A percentile compares a stretch with the other conserved stretches of the same genome.
These are phyloP conservation scores for Rhamnusium bicolor DNA, from an alignment of 2,888 invertebrate species.

Conservation along the genomic window DNA sequence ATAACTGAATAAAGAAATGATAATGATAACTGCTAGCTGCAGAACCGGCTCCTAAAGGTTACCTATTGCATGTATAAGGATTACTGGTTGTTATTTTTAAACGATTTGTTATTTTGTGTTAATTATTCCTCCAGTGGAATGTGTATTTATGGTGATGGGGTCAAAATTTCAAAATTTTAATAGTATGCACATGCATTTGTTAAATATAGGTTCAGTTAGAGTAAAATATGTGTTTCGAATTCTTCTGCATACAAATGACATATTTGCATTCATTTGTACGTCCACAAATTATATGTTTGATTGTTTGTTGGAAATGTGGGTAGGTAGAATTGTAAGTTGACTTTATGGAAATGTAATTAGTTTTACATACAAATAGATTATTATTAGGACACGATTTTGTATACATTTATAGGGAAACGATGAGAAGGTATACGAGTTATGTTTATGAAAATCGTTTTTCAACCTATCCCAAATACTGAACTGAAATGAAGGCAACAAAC, in stretches of 20 bases:
- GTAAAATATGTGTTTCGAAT: constrained; percentile 51
- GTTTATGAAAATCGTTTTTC: constrained; percentile 10
- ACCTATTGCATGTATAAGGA: background rate
- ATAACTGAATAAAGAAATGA: background rate
- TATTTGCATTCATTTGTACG: constrained; percentile 56
- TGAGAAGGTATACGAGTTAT: constrained; percentile 30
- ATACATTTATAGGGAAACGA: constrained; percentile 24
- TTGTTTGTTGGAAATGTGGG: constrained; percentile 55
- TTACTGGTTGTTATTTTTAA: constrained; percentile 1
- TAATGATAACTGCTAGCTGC: background rate
- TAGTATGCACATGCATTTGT: constrained; percentile 29
- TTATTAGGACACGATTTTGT: constrained; percentile 39
- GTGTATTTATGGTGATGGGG: constrained; percentile 1
- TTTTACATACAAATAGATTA: constrained; percentile 37
- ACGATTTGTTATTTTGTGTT: background rate
- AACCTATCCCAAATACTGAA: constrained; percentile 29
- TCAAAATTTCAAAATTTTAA: constrained; percentile 16
- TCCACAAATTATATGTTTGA: constrained; percentile 57
- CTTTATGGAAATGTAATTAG: constrained; percentile 42
- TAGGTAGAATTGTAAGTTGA: constrained; percentile 44
- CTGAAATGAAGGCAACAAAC: constrained; percentile 27
- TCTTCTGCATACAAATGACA: constrained; percentile 55
- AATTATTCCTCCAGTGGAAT: constrained; percentile 11
- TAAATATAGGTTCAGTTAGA: constrained; percentile 46
- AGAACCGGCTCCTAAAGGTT: background rate